A percentile compares a stretch with the other conserved stretches of the same genome.
These are phyloP conservation scores for Aphis craccivora DNA, from an alignment of 1,140 invertebrate genomes.

Conservation along the genomic window DNA sequence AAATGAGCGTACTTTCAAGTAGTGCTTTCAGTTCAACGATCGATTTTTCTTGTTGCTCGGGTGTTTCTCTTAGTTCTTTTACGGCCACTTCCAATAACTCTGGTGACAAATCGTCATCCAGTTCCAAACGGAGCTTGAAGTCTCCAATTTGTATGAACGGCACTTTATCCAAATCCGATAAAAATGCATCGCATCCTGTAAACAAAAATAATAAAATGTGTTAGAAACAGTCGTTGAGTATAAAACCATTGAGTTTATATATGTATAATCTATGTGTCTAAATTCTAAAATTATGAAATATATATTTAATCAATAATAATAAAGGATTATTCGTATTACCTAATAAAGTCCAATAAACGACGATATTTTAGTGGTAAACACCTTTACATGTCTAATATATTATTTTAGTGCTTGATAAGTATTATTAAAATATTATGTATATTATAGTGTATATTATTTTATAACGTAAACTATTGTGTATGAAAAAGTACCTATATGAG, in stretches of 20 bases:
- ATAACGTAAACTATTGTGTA: not conserved
- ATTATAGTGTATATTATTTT: not conserved
- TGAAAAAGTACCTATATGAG: not conserved
- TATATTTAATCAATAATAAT: not conserved
- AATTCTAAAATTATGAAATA: not conserved
- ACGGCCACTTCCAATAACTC: conserved; percentile 75
- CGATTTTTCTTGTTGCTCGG: conserved; percentile 72
- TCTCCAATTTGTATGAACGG: conserved; percentile 75
- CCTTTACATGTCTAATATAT: not conserved
- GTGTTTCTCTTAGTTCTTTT: conserved; percentile 76
- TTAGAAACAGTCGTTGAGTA: not conserved
- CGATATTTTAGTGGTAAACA: not conserved
- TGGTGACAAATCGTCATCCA: conserved; percentile 69
- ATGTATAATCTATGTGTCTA: not conserved
- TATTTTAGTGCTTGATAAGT: not conserved
- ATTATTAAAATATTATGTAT: not conserved
- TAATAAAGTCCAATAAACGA: not conserved
- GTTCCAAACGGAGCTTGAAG: conserved; percentile 73
- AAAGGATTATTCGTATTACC: not conserved
- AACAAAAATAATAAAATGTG: conserved; percentile 58
- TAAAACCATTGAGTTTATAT: not conserved
- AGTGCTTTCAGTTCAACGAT: conserved; percentile 71
- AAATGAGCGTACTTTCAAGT: conserved; percentile 70
- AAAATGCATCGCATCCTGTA: conserved; percentile 72
- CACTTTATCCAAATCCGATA: conserved; percentile 72